phyloP scores from a whole-genome alignment of 2,888 invertebrate species.

The Sinhomidia bicolor region DNA sequence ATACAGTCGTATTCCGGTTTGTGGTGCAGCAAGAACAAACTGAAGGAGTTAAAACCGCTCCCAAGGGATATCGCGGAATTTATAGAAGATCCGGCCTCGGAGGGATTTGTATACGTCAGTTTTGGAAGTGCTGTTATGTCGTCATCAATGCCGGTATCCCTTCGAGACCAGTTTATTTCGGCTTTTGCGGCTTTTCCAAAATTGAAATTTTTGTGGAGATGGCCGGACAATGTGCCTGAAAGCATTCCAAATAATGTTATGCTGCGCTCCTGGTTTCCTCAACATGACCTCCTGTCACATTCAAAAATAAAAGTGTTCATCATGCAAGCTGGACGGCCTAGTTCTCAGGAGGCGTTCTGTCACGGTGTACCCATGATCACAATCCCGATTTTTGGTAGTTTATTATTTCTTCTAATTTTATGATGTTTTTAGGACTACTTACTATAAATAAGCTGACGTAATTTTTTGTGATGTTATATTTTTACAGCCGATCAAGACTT shows the following conservation, averaged over 20 bases:
- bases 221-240: conserved; percentile 72
- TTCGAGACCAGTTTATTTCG: conserved; percentile 68
- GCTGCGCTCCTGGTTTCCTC: conserved; percentile 79
- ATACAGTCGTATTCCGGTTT: conserved; percentile 47
- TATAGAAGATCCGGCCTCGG: not conserved
- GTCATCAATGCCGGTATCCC: conserved; percentile 23
- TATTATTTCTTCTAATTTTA: too few relatives aligned
- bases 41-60: not conserved
- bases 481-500: conserved; percentile 73
- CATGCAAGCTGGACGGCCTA: conserved; percentile 49
- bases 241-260: conserved; percentile 78
- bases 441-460: not conserved
- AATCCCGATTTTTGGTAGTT: conserved; percentile 61
- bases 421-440: not conserved
- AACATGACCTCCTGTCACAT: conserved; percentile 2
- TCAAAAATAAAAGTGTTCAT: conserved; percentile 72
- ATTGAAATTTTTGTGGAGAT: conserved; percentile 79
- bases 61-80: conserved; percentile 64
- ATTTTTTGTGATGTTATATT: not conserved
- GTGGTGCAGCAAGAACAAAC: conserved; percentile 27
- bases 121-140: conserved; percentile 72
- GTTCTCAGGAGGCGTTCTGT: conserved; percentile 75
- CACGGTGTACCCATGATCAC: conserved; percentile 73
- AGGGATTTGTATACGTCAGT: conserved; percentile 77
- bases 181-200: conserved; percentile 67